Evolutionary conservation across 2,888 invertebrate species (phyloP).

Genomic region (Acanthosoma haemorrhoidale): DNA sequence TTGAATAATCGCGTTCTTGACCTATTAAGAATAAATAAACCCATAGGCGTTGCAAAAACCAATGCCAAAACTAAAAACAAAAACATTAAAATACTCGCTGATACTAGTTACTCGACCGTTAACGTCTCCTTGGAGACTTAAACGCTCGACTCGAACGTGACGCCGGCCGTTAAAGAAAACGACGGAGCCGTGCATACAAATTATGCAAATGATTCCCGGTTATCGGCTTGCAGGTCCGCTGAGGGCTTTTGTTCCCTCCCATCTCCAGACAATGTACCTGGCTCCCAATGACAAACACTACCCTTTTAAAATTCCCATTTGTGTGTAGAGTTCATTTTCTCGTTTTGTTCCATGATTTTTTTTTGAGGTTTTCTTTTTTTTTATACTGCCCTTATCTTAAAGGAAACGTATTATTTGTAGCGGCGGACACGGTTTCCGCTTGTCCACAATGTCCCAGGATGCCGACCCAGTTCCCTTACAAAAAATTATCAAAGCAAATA

Average conservation of each 20-base stretch:
- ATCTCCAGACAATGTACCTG: slow-evolving; percentile 7
- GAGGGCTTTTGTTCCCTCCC: slow-evolving; percentile 8
- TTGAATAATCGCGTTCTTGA: too few species aligned
- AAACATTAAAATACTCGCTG: too few species aligned
- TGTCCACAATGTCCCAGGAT: not conserved
- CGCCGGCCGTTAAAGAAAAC: slow-evolving; percentile 16
- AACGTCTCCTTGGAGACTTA: slow-evolving; percentile 20
- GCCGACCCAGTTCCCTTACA: not conserved
- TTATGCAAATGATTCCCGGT: slow-evolving; percentile 19
- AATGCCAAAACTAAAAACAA: too few species aligned
- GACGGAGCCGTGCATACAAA: slow-evolving; percentile 17
- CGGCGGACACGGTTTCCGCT: not conserved
- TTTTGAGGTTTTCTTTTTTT: not conserved
- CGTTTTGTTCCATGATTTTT: too few species aligned
- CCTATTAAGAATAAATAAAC: too few species aligned
- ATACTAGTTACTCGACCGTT: slow-evolving; percentile 7
- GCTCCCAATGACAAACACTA: too few species aligned
- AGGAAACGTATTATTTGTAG: not conserved
- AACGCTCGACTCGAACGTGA: slow-evolving; percentile 2
- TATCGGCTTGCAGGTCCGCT: not conserved
- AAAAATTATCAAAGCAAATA: not conserved
- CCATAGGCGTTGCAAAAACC: too few species aligned
- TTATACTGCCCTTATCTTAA: not conserved
- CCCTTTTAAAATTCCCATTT: slow-evolving; percentile 5
- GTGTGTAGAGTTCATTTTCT: not conserved